Percentiles rank a stretch among this genome's conserved stretches.
These are phyloP conservation scores for Listrodromus nycthemerus DNA, from an alignment of 2,888 invertebrate genomes.

Conservation along the genomic window DNA sequence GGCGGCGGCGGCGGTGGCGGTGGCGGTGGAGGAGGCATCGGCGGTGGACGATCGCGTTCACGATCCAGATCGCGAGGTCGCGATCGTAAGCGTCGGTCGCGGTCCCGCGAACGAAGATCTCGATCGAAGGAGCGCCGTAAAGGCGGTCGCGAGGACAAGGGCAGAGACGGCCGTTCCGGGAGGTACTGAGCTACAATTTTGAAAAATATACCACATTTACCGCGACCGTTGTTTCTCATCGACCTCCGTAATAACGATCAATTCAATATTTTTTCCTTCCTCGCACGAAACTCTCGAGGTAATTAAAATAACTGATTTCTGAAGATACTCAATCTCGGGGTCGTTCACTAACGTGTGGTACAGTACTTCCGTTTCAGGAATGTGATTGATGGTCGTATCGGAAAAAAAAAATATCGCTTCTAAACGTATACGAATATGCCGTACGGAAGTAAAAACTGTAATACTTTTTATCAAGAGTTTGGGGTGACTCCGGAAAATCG, in stretches of 20 bases:
- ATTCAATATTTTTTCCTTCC: neutral
- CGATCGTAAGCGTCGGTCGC: constrained; percentile 84
- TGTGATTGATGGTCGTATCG: too few relatives aligned
- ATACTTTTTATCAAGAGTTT: too few relatives aligned
- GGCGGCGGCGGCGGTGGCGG: constrained; percentile 76
- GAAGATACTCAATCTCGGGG: too few relatives aligned
- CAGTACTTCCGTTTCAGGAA: too few relatives aligned
- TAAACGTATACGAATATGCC: too few relatives aligned
- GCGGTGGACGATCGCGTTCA: constrained; percentile 87
- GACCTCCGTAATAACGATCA: neutral
- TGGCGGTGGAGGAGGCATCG: constrained; percentile 83
- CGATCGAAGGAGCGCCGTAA: constrained; percentile 83
- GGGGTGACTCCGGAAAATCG: too few relatives aligned
- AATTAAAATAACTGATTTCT: too few relatives aligned
- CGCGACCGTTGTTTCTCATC: neutral
- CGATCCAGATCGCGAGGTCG: constrained; percentile 86
- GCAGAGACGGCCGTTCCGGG: constrained; percentile 85
- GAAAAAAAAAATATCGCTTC: too few relatives aligned
- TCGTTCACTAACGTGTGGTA: too few relatives aligned
- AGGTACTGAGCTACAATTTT: constrained; percentile 81
- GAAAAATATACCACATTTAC: neutral
- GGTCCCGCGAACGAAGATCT: constrained; percentile 83
- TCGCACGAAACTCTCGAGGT: neutral
- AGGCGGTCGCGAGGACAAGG: constrained; percentile 82
- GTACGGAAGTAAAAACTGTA: too few relatives aligned